A percentile compares a stretch with the other conserved stretches of the same genome.
Conservation (phyloP, 2,113 vertebrate species). For the Cyanocitta stelleri region DNA sequence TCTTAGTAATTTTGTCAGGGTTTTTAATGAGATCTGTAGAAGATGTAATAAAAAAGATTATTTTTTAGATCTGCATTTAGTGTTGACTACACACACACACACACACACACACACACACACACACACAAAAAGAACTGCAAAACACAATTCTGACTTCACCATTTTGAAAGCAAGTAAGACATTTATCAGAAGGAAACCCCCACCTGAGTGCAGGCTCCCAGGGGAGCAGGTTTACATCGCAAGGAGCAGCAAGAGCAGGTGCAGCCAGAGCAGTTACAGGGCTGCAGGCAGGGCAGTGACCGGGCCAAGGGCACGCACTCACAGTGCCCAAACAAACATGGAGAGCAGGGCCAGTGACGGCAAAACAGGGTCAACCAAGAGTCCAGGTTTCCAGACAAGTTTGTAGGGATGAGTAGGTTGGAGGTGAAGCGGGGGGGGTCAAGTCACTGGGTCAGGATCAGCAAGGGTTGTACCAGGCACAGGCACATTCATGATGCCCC, state of each 20-base stretch:
- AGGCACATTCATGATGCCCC: rapidly evolving
- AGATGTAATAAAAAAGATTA: background rate
- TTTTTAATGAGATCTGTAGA: background rate
- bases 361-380: background rate
- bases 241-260: background rate
- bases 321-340: background rate
- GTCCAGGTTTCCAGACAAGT: background rate
- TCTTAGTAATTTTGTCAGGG: background rate
- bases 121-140: background rate
- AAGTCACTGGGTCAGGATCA: background rate
- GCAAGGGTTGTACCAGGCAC: rapidly evolving
- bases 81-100: background rate
- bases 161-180: background rate
- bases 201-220: background rate
- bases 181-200: background rate
- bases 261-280: background rate
- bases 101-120: background rate
- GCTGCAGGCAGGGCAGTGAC: background rate
- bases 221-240: background rate
- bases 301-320: rapidly evolving
- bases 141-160: background rate
- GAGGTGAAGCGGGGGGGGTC: background rate
- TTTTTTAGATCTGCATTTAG: background rate
- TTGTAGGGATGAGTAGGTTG: rapidly evolving
- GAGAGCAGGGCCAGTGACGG: rapidly evolving